Evolutionary conservation across 1,140 invertebrate genomes (phyloP).

Genomic region (Bombus vancouverensis): DNA sequence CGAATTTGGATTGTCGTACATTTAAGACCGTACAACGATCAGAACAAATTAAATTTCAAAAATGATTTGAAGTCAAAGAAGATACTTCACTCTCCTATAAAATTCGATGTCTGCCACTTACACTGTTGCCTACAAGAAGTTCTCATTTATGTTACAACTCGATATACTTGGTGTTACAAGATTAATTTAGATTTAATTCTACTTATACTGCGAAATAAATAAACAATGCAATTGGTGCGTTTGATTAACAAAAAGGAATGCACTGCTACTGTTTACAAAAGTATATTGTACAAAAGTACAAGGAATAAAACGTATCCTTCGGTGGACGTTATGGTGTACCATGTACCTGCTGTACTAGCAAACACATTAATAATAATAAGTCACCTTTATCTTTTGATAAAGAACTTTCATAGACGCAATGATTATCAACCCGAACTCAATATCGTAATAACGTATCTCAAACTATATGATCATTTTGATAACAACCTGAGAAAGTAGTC

Average conservation of each 20-base stretch:
- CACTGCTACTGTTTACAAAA: not conserved
- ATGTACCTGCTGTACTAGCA: not conserved
- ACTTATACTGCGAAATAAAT: too few relatives aligned
- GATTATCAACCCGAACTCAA: not conserved
- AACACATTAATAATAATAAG: not conserved
- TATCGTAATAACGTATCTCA: not conserved
- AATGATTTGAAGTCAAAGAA: too few relatives aligned
- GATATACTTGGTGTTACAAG: not conserved
- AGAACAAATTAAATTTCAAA: too few relatives aligned
- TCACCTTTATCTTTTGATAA: not conserved
- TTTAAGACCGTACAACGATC: too few relatives aligned
- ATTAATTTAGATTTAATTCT: not conserved
- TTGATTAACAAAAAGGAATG: not conserved
- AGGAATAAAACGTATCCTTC: not conserved
- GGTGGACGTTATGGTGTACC: too few relatives aligned
- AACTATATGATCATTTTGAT: not conserved
- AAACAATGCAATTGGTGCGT: too few relatives aligned
- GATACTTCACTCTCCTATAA: too few relatives aligned
- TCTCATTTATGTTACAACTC: too few relatives aligned
- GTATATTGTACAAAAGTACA: not conserved
- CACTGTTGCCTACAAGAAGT: too few relatives aligned
- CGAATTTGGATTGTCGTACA: too few relatives aligned
- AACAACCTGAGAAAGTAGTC: conserved; percentile 95
- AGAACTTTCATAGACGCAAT: not conserved
- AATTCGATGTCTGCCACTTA: too few relatives aligned